phyloP scores from a whole-genome alignment of 1,140 invertebrate genomes.

The Euura lappo region DNA sequence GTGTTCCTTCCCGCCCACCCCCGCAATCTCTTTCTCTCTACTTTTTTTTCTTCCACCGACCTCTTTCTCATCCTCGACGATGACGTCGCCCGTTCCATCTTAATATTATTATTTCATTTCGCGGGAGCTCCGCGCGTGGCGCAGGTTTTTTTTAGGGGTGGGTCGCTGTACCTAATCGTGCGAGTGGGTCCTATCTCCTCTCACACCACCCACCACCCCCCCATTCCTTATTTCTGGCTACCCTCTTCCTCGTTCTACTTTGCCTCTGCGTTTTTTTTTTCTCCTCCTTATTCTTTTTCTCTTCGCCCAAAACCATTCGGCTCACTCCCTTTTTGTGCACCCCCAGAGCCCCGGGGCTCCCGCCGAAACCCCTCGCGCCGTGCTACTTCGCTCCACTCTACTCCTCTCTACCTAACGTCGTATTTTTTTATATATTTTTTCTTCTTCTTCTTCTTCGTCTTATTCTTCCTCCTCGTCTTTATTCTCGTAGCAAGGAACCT shows the following conservation, averaged over 20 bases:
- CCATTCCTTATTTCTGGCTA: not conserved
- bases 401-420: not conserved
- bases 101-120: conserved; percentile 6
- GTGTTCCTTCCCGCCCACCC: not conserved
- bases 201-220: not conserved
- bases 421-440: no score
- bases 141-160: not conserved
- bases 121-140: not conserved
- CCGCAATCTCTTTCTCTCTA: not conserved
- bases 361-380: not conserved
- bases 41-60: not conserved
- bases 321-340: not conserved
- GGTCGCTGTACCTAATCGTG: conserved; percentile 6
- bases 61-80: not conserved
- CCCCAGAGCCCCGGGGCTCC: not conserved
- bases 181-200: conserved; percentile 4
- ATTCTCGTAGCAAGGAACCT: not conserved
- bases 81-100: not conserved
- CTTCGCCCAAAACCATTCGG: not conserved
- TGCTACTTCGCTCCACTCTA: not conserved
- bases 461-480: not conserved
- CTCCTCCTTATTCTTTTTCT: not conserved
- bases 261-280: not conserved
- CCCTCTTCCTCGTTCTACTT: no score
- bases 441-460: no score